Evolutionary conservation across 2,888 invertebrate genomes (phyloP).

Genomic region (Erynnis tages): DNA sequence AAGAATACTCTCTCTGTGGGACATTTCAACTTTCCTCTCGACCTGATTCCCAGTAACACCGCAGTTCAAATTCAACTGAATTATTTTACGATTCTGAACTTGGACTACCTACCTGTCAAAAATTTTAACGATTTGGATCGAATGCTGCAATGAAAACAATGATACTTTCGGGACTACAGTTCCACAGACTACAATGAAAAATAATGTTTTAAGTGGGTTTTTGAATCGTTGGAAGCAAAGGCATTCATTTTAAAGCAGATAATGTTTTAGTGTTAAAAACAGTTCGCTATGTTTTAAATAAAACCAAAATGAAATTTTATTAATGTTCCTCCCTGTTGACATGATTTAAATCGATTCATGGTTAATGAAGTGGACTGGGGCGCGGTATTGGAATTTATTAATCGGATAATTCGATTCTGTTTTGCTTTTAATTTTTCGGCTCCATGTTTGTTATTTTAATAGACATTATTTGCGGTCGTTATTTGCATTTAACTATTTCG

Average conservation of each 20-base stretch:
- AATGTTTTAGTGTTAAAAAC: no score
- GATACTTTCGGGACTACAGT: neutral
- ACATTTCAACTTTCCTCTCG: conserved; percentile 3
- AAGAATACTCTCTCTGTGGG: neutral
- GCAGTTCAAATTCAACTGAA: conserved; percentile 10
- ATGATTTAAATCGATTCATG: no score
- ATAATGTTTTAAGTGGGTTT: conserved; percentile 4
- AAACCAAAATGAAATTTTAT: neutral
- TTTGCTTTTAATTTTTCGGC: neutral
- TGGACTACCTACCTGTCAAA: neutral
- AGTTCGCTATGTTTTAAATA: neutral
- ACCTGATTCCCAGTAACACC: conserved; percentile 9
- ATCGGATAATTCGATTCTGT: no score
- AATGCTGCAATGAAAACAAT: neutral
- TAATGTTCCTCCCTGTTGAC: no score
- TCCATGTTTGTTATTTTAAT: neutral
- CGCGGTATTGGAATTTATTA: no score
- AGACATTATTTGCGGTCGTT: no score
- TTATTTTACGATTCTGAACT: conserved; percentile 8
- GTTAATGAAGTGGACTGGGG: no score
- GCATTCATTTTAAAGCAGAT: no score
- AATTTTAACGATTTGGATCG: neutral
- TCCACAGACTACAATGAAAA: neutral
- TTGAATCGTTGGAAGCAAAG: no score
- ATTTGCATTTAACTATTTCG: no score